Percentiles rank a stretch among this genome's conserved stretches.
These are phyloP conservation scores for Pitta sordida DNA, from an alignment of 2,113 vertebrate species.

Conservation along the genomic window DNA sequence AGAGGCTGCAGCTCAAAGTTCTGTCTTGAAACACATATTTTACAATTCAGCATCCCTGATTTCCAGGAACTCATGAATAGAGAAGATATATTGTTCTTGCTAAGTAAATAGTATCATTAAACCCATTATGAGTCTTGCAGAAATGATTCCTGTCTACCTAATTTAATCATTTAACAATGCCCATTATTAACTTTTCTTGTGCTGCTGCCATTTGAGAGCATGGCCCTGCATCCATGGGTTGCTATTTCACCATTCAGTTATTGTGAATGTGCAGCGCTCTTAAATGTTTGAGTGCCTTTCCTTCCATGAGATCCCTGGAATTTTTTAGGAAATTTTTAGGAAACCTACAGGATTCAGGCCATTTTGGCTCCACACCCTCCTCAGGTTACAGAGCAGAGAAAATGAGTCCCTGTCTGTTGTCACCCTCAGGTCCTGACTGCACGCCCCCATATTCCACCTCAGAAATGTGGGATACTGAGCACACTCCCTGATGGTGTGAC, in stretches of 20 bases:
- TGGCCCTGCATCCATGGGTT: background rate
- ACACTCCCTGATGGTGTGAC: background rate
- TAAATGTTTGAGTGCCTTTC: background rate
- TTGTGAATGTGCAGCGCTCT: background rate
- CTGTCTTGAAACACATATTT: background rate
- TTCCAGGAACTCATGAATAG: constrained; percentile 54
- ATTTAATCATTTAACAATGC: constrained; percentile 45
- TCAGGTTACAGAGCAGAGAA: background rate
- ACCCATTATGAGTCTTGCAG: constrained; percentile 16
- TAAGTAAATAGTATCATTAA: constrained; percentile 50
- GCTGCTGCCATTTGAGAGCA: constrained; percentile 36
- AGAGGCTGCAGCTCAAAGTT: background rate
- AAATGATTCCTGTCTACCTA: constrained; percentile 37
- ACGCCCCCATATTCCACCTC: background rate
- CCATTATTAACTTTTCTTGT: constrained; percentile 32
- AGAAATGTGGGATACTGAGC: background rate
- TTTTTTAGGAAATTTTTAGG: background rate
- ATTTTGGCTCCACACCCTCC: background rate
- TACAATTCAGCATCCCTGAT: background rate
- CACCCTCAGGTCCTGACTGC: background rate
- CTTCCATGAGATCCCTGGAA: background rate
- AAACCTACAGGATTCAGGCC: background rate
- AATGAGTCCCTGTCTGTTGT: background rate
- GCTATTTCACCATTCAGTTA: constrained; percentile 5
- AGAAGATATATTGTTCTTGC: constrained; percentile 29